Evolutionary conservation across 2,888 invertebrate species (phyloP).

Genomic region (Amblyjoppa fuscipennis): DNA sequence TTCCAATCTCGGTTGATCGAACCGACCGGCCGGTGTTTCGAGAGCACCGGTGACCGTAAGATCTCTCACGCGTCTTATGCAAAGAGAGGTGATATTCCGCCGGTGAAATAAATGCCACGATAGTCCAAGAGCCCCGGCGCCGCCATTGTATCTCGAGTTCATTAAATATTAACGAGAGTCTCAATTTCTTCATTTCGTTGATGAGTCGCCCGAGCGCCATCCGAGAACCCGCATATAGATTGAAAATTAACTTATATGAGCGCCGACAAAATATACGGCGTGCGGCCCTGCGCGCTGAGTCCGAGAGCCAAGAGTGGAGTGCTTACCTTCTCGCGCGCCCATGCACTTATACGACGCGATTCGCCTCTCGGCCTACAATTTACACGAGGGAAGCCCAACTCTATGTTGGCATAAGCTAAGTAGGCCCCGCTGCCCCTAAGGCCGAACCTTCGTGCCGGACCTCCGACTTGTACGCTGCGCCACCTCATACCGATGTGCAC

Average conservation of each 20-base stretch:
- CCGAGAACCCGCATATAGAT: conserved; percentile 84
- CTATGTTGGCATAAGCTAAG: conserved; percentile 79
- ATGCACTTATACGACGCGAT: conserved; percentile 55
- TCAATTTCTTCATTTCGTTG: conserved; percentile 85
- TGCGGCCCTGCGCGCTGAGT: conserved; percentile 67
- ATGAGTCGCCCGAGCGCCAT: conserved; percentile 83
- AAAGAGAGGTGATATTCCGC: conserved; percentile 77
- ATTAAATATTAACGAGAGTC: conserved; percentile 85
- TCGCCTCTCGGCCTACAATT: conserved; percentile 79
- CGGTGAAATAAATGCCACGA: conserved; percentile 57
- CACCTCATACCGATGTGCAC: conserved; percentile 36
- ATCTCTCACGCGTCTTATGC: conserved; percentile 39
- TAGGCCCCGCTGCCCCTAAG: conserved; percentile 67
- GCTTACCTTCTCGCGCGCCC: conserved; percentile 49
- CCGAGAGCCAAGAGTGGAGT: conserved; percentile 5
- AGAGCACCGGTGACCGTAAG: conserved; percentile 31
- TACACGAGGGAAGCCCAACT: conserved; percentile 74
- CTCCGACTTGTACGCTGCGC: conserved; percentile 22
- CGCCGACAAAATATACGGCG: conserved; percentile 83
- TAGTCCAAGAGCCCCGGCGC: conserved; percentile 70
- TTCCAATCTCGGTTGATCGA: conserved; percentile 27
- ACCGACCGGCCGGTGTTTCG: conserved; percentile 22
- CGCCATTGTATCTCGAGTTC: conserved; percentile 81
- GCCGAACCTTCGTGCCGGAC: conserved; percentile 27
- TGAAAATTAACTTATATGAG: conserved; percentile 86